Conservation (phyloP, 1,140 invertebrate genomes). For the Heliconius eleuchia region DNA sequence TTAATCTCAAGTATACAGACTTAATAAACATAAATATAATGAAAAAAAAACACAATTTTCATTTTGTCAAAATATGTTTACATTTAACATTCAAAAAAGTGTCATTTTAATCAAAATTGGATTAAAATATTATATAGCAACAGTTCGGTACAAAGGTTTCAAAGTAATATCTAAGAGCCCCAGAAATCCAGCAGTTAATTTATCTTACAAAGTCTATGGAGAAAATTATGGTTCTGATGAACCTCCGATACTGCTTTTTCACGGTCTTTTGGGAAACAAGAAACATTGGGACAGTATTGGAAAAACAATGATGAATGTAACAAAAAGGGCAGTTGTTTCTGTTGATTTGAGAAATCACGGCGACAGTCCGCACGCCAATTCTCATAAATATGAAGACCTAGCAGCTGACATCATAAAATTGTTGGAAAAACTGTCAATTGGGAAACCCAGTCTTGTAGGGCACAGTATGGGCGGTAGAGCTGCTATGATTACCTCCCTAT, state of each 20-base stretch:
- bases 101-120: constrained; percentile 31
- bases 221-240: constrained; percentile 44
- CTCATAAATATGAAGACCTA: constrained; percentile 88
- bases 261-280: constrained; percentile 91
- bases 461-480: constrained; percentile 96
- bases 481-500: constrained; percentile 90
- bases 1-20: neutral
- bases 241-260: constrained; percentile 89
- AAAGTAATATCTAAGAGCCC: constrained; percentile 22
- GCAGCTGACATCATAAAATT: constrained; percentile 87
- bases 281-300: constrained; percentile 90
- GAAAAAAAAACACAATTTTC: constrained; percentile 14
- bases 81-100: constrained; percentile 29
- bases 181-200: constrained; percentile 43
- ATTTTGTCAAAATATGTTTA: constrained; percentile 37
- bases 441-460: constrained; percentile 87
- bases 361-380: constrained; percentile 89
- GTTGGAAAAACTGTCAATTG: constrained; percentile 83
- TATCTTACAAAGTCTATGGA: constrained; percentile 57
- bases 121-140: constrained; percentile 14
- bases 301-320: constrained; percentile 86
- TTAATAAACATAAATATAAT: neutral
- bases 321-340: constrained; percentile 86
- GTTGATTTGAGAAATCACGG: constrained; percentile 96
- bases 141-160: constrained; percentile 19